These are phyloP conservation scores for Prionailurus viverrinus DNA, from an alignment of 2,113 vertebrate species.

Conservation along the genomic window DNA sequence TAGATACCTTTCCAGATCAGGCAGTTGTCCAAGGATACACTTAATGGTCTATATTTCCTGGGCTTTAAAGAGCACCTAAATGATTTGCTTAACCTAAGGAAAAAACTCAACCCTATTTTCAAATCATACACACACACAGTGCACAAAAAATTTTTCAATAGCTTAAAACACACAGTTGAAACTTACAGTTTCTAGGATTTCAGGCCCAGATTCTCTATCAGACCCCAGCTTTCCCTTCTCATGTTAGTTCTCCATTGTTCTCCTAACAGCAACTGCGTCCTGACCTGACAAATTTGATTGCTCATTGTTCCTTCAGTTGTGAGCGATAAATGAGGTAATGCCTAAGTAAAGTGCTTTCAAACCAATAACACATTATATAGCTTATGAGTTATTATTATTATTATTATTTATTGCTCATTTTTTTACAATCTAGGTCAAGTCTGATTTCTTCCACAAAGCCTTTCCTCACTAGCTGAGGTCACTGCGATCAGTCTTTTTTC, in stretches of 20 bases:
- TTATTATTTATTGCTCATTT: slow-evolving; percentile 39
- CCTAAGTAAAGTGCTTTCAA: slow-evolving; percentile 52
- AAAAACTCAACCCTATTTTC: not conserved
- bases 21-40: not conserved
- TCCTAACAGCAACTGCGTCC: not conserved
- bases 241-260: not conserved
- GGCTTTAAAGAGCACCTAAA: not conserved
- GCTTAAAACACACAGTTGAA: not conserved
- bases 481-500: slow-evolving; percentile 8
- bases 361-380: slow-evolving; percentile 37
- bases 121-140: not conserved
- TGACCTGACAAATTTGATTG: not conserved
- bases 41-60: not conserved
- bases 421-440: slow-evolving; percentile 22
- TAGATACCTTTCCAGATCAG: not conserved
- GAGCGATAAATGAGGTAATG: slow-evolving; percentile 54
- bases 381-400: slow-evolving; percentile 58
- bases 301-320: not conserved
- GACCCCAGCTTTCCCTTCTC: not conserved
- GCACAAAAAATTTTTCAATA: not conserved
- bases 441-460: slow-evolving; percentile 20
- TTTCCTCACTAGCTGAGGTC: slow-evolving; percentile 37
- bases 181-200: not conserved
- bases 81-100: not conserved
- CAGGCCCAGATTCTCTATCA: not conserved